Base-by-base conservation (phyloP, 2,113 vertebrate species). In the Phalacrocorax brasilianus region DNA sequence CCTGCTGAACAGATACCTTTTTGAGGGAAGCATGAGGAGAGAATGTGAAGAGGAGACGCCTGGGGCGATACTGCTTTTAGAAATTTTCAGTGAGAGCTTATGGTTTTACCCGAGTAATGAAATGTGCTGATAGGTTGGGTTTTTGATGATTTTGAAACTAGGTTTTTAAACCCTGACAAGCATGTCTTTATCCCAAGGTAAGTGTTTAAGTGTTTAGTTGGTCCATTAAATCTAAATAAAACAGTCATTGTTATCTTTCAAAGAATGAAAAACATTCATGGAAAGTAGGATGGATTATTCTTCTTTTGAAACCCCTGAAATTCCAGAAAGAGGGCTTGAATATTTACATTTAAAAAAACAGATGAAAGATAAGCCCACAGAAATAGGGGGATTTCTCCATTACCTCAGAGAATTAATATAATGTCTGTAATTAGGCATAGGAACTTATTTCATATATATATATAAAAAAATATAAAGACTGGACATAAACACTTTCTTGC, bases 281-380 rank as follows among this genome's bases (percentile, higher is more conserved):
- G 88, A 78, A 83, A 91, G 68, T 20, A 93, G 38, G 59, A 81
- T 52, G 72, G 59, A 88, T 93, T 88, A 56, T 68, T 75, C 71
- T 78, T 65, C 88, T 53, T 88, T 85, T 83, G 91, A 95, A 84
- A 91, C 63, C 78, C 70, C 74, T 82, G 55, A 55, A 88, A 96
- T 88, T 84, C 66, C 82, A 82, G 33, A 59, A 90, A 75, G 56
- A 20, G 63, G 55, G 59, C 38, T 94, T 74, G 59, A 86, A 74
- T 93, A 91, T 89, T 77, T 93, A 73, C 67, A 84, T 61, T 77
- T 83, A 85, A 53, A 88, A 53, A 79, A 70, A 10, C 9, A 96
- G 90, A 91, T 91, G 74, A 85, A 82, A 95, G 88, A 67, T 83
- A 93, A 91, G 30, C 44, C 73, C 40, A 33, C 22, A 2, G 63